Evolutionary conservation across 2,888 invertebrate genomes (phyloP).

Genomic region (Diploptera punctata): DNA sequence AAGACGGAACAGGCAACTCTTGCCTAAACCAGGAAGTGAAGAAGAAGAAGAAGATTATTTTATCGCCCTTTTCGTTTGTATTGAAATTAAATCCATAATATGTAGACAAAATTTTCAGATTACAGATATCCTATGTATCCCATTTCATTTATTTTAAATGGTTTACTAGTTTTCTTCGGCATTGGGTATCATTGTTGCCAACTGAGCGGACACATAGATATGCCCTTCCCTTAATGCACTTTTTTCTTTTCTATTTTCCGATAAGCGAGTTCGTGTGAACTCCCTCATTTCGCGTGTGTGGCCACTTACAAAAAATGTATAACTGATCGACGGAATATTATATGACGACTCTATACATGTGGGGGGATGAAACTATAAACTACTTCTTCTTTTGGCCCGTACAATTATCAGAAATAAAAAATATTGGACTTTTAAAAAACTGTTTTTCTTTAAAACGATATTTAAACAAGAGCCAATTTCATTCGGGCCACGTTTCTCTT

Average conservation of each 20-base stretch:
- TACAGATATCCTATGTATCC: not conserved
- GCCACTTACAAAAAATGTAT: constrained; percentile 2
- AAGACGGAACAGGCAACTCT: no score
- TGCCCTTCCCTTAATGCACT: not conserved
- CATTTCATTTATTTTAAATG: constrained; percentile 5
- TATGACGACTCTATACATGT: not conserved
- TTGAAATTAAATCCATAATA: no score
- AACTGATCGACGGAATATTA: constrained; percentile 12
- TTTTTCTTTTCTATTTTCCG: constrained; percentile 4
- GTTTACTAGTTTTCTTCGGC: constrained; percentile 1
- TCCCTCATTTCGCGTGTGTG: constrained; percentile 11
- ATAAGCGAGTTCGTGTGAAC: constrained; percentile 3
- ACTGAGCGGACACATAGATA: constrained; percentile 23
- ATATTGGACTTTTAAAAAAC: constrained; percentile 18
- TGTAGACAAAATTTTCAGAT: constrained; percentile 1
- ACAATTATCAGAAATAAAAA: constrained; percentile 20
- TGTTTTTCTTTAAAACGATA: constrained; percentile 11
- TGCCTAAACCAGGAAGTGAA: no score
- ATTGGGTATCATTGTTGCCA: not conserved
- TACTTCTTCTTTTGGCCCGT: not conserved
- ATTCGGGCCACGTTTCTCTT: constrained; percentile 20
- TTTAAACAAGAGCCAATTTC: constrained; percentile 11
- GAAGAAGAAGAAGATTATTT: no score
- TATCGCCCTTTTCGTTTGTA: no score
- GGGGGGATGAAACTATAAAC: constrained; percentile 13